Percentiles rank a stretch among this genome's conserved stretches.
phyloP scores from a whole-genome alignment of 2,113 vertebrate species.

The Ramphastos sulfuratus region DNA sequence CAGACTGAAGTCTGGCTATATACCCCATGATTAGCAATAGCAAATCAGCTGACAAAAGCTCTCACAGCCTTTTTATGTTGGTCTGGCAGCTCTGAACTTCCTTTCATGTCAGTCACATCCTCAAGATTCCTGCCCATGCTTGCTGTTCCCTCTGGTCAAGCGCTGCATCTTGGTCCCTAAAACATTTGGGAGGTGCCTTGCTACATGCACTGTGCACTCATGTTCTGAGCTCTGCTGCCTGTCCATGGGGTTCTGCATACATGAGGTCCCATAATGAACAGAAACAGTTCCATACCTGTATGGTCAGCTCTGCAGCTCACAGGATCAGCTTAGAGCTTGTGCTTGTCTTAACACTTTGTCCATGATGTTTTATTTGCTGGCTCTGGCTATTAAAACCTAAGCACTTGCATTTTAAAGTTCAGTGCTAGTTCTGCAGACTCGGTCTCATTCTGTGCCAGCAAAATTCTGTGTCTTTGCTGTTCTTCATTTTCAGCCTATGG shows the following conservation, averaged over 20 bases:
- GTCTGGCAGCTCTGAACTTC: background rate
- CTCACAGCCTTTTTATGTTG: background rate
- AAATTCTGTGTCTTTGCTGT: background rate
- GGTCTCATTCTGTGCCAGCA: background rate
- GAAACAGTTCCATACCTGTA: background rate
- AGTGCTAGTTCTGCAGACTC: background rate
- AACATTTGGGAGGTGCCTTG: no score
- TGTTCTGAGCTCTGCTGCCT: background rate
- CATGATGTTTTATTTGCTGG: background rate
- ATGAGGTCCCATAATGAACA: background rate
- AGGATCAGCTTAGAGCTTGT: background rate
- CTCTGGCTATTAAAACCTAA: background rate
- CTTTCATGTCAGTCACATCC: background rate
- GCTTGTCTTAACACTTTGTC: background rate
- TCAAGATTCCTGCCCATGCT: background rate
- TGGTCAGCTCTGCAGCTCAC: background rate
- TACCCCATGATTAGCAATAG: background rate
- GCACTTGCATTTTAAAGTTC: background rate
- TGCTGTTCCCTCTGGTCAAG: background rate
- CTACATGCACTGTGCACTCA: background rate
- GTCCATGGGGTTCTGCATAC: background rate
- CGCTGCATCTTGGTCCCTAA: background rate
- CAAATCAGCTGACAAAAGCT: background rate
- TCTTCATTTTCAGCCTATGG: background rate
- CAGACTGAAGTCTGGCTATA: background rate